Base-by-base conservation (phyloP, 2,113 vertebrate species). In the Thamnophis sirtalis region DNA sequence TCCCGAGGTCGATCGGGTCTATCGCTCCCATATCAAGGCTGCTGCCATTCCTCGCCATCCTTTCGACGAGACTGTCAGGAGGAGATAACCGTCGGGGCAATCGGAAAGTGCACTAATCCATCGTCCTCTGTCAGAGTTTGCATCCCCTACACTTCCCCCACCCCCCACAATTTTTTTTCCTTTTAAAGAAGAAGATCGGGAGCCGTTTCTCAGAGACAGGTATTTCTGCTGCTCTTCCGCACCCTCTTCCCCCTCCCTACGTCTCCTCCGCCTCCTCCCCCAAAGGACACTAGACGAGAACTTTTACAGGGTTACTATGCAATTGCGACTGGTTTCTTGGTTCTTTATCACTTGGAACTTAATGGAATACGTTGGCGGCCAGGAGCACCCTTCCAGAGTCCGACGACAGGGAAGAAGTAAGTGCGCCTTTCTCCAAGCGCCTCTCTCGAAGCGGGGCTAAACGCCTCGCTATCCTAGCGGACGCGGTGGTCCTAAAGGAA, bases 271-370 rank as follows among this genome's bases (percentile, higher is more conserved):
- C 96, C 89, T 93, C 95, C 93, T 95, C 90, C 90, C 96, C 53
- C 90, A 86, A 94, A 13, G 92, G 91, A 93, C 95, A 95, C 89
- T 92, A 95, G 95, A 94, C 95, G 90, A 33, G 95, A 98, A 98
- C 97, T 98, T 97, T 96, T 97, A 98, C 97, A 97, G 98, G 98
- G 98, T 99, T 99, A 99, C 99, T 99, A 99, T 99, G 99, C 99
- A 99, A 99, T 99, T 99, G 98, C 98, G 98, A 99, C 98, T 99
- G 98, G 97, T 99, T 97, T 98, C 98, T 98, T 98, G 98, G 97
- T 98, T 99, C 98, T 98, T 99, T 98, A 98, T 99, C 98, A 97
- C 97, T 97, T 98, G 98, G 98, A 98, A 99, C 98, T 99, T 98
- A 98, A 98, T 99, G 99, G 99, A 99, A 98, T 98, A 98, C 98